Conservation (phyloP, 2,113 vertebrate genomes). For the Saguinus midas region DNA sequence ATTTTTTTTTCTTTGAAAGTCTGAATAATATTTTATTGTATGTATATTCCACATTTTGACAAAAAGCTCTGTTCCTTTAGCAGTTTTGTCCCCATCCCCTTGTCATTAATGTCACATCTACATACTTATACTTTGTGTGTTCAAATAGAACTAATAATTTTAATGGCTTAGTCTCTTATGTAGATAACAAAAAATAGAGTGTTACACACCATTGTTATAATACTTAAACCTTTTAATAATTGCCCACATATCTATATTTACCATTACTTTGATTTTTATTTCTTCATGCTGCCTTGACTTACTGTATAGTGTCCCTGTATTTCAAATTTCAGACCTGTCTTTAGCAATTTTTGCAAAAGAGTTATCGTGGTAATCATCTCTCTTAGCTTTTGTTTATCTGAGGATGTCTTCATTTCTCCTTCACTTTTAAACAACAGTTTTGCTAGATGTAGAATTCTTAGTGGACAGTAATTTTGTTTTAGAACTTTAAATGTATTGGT, state of each 20-base stretch:
- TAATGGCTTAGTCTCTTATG: background rate
- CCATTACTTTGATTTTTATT: background rate
- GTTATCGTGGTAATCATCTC: background rate
- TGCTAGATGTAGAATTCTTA: background rate
- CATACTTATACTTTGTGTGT: background rate
- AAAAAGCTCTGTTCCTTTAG: background rate
- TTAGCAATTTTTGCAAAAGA: background rate
- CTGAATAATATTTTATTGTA: background rate
- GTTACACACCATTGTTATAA: background rate
- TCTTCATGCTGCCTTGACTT: background rate
- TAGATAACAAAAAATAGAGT: background rate
- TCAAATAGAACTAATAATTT: background rate
- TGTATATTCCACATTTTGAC: background rate
- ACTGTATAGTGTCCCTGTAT: background rate
- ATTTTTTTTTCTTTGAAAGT: background rate
- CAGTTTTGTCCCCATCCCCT: background rate
- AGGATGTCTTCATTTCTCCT: background rate
- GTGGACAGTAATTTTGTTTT: background rate
- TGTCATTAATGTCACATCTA: background rate
- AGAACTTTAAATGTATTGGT: background rate
- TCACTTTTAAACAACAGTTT: background rate
- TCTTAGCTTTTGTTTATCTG: background rate
- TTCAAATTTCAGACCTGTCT: background rate
- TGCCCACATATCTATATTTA: background rate
- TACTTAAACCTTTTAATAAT: background rate